Conservation (phyloP, 2,113 vertebrate species). For the Tricholaema leucomelas region DNA sequence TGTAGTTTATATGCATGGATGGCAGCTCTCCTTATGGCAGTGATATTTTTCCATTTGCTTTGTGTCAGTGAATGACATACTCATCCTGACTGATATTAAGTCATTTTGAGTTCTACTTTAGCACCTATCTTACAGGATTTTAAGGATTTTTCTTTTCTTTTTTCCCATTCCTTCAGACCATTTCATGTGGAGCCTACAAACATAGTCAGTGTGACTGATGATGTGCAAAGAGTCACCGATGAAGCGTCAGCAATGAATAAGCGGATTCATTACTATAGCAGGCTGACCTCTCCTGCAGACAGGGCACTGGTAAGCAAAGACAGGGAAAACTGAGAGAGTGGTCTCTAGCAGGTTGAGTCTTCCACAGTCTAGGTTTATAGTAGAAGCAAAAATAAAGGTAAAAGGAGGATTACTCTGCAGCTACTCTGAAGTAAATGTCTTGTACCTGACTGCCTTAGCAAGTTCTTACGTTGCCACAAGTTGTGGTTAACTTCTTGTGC, state of each 20-base stretch:
- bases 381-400: neutral
- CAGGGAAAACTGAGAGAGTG: neutral
- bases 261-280: constrained; percentile 91
- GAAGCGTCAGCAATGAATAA: constrained; percentile 93
- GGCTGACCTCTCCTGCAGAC: constrained; percentile 85
- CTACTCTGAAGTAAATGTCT: neutral
- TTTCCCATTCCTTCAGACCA: constrained; percentile 76
- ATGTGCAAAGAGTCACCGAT: constrained; percentile 83
- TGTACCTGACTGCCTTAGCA: neutral
- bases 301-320: constrained; percentile 81
- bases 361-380: neutral
- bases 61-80: neutral
- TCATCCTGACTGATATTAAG: neutral
- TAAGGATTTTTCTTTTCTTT: constrained; percentile 10
- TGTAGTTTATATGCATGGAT: neutral
- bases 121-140: neutral
- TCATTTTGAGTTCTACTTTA: neutral
- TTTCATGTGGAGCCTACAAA: constrained; percentile 92
- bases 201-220: constrained; percentile 80
- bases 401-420: neutral
- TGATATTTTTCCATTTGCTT: neutral
- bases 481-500: neutral
- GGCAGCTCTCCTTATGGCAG: constrained; percentile 16
- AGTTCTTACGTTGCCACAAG: neutral
- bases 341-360: neutral